A percentile compares a stretch with the other conserved stretches of the same genome.
These are phyloP conservation scores for Pyrochroa serraticornis DNA, from an alignment of 2,888 invertebrate genomes.

Conservation along the genomic window DNA sequence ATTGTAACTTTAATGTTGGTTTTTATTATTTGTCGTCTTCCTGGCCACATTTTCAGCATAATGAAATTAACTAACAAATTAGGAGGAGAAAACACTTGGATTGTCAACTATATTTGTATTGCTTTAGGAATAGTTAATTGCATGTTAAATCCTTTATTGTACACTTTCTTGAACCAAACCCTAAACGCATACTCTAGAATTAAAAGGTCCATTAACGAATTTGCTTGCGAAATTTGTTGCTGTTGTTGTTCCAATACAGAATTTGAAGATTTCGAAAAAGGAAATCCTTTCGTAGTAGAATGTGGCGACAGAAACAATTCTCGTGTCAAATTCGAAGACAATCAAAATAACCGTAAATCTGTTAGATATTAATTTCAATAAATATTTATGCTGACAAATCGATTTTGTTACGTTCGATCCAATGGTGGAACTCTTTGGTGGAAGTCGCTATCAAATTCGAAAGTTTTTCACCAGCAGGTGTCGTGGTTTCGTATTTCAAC, in stretches of 20 bases:
- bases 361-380: too few species aligned
- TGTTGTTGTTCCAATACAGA: conserved; percentile 53
- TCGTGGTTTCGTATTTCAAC: conserved; percentile 62
- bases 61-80: conserved; percentile 51
- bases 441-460: conserved; percentile 59
- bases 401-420: conserved; percentile 58
- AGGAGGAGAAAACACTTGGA: conserved; percentile 52
- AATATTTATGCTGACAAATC: conserved; percentile 18
- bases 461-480: conserved; percentile 63
- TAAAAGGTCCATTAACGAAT: conserved; percentile 41
- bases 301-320: conserved; percentile 11
- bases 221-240: conserved; percentile 51
- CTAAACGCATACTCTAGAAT: conserved; percentile 45
- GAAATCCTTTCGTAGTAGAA: conserved; percentile 41
- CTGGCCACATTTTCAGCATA: conserved; percentile 62
- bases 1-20: conserved; percentile 63
- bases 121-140: conserved; percentile 62
- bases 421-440: conserved; percentile 59
- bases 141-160: conserved; percentile 65
- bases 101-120: conserved; percentile 60
- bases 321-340: conserved; percentile 15
- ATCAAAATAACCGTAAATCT: too few species aligned
- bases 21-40: conserved; percentile 60
- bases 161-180: conserved; percentile 65
- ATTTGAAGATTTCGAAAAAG: conserved; percentile 54